Evolutionary conservation across 2,888 invertebrate genomes (phyloP).

Genomic region (Netelia melanura): DNA sequence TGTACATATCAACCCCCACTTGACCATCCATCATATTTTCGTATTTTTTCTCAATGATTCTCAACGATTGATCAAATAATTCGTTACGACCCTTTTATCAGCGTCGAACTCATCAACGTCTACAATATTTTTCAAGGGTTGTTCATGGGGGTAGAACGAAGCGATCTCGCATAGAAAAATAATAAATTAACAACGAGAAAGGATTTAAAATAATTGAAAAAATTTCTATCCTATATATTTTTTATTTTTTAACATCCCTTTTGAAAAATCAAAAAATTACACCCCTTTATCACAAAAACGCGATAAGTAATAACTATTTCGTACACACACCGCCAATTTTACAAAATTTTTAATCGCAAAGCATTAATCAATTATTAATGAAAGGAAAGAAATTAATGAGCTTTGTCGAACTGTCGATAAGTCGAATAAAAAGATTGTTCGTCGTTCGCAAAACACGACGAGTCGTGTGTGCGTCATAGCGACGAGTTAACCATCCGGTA

Average conservation of each 20-base stretch:
- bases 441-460: not conserved
- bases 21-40: not conserved
- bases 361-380: too few relatives aligned
- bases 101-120: not conserved
- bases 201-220: slow-evolving; percentile 69
- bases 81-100: not conserved
- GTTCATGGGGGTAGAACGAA: not conserved
- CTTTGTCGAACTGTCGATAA: not conserved
- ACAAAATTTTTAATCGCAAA: too few relatives aligned
- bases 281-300: too few relatives aligned
- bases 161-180: slow-evolving; percentile 77
- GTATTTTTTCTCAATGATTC: not conserved
- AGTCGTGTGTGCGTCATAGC: slow-evolving; percentile 50
- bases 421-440: not conserved
- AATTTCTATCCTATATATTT: too few relatives aligned
- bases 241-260: too few relatives aligned
- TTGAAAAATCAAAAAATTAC: too few relatives aligned
- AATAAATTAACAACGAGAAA: slow-evolving; percentile 76
- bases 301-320: too few relatives aligned
- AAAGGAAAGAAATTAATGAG: too few relatives aligned
- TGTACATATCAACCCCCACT: not conserved
- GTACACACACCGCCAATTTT: too few relatives aligned
- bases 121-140: not conserved
- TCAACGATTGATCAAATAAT: not conserved
- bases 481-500: slow-evolving; percentile 47